These are phyloP conservation scores for Trididemnum clinides DNA, from an alignment of 23 tunicate genomes.

Conservation along the genomic window DNA sequence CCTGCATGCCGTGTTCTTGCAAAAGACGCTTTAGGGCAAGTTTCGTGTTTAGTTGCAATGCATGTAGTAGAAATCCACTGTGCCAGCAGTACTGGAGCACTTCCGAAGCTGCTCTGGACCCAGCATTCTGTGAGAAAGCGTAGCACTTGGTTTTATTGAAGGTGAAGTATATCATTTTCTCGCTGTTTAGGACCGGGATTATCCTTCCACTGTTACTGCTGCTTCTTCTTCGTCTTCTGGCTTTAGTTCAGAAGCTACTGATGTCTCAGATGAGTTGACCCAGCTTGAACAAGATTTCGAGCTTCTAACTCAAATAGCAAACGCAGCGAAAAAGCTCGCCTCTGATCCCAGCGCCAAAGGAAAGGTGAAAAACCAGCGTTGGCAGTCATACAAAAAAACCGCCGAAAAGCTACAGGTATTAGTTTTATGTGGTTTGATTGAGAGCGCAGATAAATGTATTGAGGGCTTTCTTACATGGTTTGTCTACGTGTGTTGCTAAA, in stretches of 20 bases:
- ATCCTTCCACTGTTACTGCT: constrained; percentile 52
- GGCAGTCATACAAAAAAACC: constrained; percentile 63
- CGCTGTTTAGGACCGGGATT: constrained; percentile 46
- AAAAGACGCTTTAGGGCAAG: too few relatives aligned
- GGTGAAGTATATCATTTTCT: too few relatives aligned
- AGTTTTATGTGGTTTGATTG: not conserved
- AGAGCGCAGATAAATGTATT: too few relatives aligned
- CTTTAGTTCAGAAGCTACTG: constrained; percentile 45
- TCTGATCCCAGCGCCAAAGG: constrained; percentile 66
- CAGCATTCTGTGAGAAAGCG: too few relatives aligned
- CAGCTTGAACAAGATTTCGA: constrained; percentile 71
- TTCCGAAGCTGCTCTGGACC: too few relatives aligned
- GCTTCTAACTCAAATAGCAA: constrained; percentile 72
- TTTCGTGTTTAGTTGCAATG: too few relatives aligned
- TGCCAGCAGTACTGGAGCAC: too few relatives aligned
- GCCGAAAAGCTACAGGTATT: constrained; percentile 64
- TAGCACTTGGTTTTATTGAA: too few relatives aligned
- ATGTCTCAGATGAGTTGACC: constrained; percentile 45
- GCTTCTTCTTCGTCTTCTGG: constrained; percentile 64
- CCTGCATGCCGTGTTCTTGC: too few relatives aligned
- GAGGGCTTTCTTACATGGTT: too few relatives aligned
- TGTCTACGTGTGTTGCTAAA: too few relatives aligned
- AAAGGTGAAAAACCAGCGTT: constrained; percentile 37
- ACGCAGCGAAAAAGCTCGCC: constrained; percentile 78
- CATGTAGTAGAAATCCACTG: too few relatives aligned